Conservation (phyloP, 2,888 invertebrate genomes). For the Adela reaumurella region DNA sequence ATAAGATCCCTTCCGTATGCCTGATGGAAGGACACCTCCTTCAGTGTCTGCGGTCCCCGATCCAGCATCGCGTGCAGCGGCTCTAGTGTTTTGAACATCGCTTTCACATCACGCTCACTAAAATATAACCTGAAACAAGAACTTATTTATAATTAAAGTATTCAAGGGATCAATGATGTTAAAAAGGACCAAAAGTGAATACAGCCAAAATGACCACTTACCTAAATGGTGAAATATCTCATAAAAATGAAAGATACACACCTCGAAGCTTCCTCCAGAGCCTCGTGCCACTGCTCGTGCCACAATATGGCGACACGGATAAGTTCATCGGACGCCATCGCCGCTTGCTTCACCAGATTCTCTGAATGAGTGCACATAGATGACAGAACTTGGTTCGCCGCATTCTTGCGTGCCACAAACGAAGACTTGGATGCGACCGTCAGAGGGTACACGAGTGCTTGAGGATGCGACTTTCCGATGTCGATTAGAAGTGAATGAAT, state of each 20-base stretch:
- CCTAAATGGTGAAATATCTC: too few species aligned
- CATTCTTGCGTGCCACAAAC: conserved; percentile 76
- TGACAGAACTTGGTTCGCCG: conserved; percentile 91
- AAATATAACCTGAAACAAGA: conserved; percentile 88
- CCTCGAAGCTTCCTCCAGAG: conserved; percentile 85
- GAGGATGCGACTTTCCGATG: conserved; percentile 96
- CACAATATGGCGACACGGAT: conserved; percentile 97
- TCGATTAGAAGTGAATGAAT: conserved; percentile 93
- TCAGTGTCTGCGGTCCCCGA: conserved; percentile 90
- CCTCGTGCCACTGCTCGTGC: conserved; percentile 99
- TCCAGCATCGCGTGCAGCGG: conserved; percentile 94
- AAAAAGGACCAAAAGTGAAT: too few species aligned
- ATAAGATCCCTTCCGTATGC: conserved; percentile 92
- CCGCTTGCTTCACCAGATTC: conserved; percentile 89
- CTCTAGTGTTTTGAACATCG: conserved; percentile 94
- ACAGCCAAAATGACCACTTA: too few species aligned
- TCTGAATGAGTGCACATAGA: conserved; percentile 95
- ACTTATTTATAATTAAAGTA: too few species aligned
- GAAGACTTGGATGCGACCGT: conserved; percentile 97
- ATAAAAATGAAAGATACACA: too few species aligned
- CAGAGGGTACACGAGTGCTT: conserved; percentile 94
- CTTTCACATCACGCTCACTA: conserved; percentile 91
- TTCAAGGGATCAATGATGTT: too few species aligned
- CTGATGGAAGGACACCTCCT: conserved; percentile 95
- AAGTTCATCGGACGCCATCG: conserved; percentile 94